These are phyloP conservation scores for Archocentrus centrarchus DNA, from an alignment of 2,113 vertebrate genomes.

Conservation along the genomic window DNA sequence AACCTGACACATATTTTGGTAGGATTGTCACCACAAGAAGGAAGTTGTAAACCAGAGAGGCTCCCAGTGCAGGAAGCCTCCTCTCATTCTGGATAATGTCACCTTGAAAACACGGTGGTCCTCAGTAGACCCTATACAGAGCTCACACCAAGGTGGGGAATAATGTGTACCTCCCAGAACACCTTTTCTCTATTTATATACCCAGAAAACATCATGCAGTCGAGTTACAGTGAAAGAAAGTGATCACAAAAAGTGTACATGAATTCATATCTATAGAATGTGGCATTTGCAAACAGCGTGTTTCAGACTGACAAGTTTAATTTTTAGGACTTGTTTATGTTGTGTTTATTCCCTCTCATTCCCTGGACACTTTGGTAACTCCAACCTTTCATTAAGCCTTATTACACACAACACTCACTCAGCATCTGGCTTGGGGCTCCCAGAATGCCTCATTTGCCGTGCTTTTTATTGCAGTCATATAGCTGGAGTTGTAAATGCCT, in stretches of 20 bases:
- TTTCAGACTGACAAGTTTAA: constrained; percentile 66
- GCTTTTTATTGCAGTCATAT: constrained; percentile 84
- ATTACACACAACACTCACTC: constrained; percentile 77
- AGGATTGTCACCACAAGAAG: constrained; percentile 83
- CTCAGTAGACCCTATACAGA: constrained; percentile 43
- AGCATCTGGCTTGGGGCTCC: constrained; percentile 80
- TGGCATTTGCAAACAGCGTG: constrained; percentile 35
- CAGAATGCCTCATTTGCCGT: constrained; percentile 80
- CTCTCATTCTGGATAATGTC: constrained; percentile 76
- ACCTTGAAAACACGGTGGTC: constrained; percentile 75
- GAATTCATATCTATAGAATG: not conserved
- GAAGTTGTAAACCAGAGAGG: constrained; percentile 83
- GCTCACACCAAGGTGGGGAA: constrained; percentile 41
- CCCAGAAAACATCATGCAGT: not conserved
- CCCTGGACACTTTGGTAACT: constrained; percentile 78
- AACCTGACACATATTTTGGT: constrained; percentile 78
- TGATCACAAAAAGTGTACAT: not conserved
- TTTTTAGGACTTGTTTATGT: constrained; percentile 82
- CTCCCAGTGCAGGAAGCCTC: constrained; percentile 80
- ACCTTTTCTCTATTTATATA: not conserved
- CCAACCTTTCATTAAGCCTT: constrained; percentile 82
- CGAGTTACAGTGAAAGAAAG: constrained; percentile 11
- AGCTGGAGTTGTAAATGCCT: constrained; percentile 83
- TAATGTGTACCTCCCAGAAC: constrained; percentile 9
- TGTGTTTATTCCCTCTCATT: constrained; percentile 80